These are phyloP conservation scores for Gortyna flavago DNA, from an alignment of 2,888 invertebrate species.

Conservation along the genomic window DNA sequence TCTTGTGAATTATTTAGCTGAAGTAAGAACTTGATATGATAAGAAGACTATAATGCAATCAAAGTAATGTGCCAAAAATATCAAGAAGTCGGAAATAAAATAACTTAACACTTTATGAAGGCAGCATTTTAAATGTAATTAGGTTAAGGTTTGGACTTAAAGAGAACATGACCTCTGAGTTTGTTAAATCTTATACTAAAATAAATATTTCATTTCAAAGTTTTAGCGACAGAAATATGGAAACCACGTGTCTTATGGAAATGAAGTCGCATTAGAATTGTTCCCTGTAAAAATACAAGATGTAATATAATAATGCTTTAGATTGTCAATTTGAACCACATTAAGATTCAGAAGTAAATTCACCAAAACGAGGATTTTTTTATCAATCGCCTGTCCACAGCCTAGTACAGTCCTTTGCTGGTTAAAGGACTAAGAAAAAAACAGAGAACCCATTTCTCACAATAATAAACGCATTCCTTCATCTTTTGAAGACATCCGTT, in stretches of 20 bases:
- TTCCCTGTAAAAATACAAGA: neutral
- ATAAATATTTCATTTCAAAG: neutral
- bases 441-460: neutral
- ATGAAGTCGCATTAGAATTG: neutral
- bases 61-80: slow-evolving; percentile 14
- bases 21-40: slow-evolving; percentile 19
- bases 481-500: slow-evolving; percentile 11
- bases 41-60: slow-evolving; percentile 2
- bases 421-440: neutral
- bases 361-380: neutral
- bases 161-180: neutral
- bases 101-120: neutral
- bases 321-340: neutral
- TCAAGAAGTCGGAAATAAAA: slow-evolving; percentile 11
- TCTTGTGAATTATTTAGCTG: slow-evolving; percentile 11
- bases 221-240: slow-evolving; percentile 11
- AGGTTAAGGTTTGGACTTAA: neutral
- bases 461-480: neutral
- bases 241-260: neutral
- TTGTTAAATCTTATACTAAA: no score
- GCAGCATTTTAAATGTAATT: slow-evolving; percentile 4
- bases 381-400: neutral
- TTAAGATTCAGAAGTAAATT: neutral
- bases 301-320: neutral
- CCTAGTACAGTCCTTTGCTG: no score